These are phyloP conservation scores for Antennarius striatus DNA, from an alignment of 2,113 vertebrate genomes.

Conservation along the genomic window DNA sequence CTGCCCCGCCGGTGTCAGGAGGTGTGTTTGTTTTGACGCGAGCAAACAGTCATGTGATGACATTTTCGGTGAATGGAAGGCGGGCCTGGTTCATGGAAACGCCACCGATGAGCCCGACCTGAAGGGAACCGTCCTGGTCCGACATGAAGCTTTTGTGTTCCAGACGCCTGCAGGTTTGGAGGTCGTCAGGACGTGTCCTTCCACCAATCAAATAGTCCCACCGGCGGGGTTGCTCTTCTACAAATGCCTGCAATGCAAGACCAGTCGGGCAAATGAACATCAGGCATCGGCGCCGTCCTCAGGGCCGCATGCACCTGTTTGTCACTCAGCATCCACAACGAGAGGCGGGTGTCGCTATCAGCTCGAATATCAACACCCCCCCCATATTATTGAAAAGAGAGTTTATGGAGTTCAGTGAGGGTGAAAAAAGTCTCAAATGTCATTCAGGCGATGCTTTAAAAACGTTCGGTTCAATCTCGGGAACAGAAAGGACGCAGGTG, in stretches of 20 bases:
- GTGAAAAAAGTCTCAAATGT: too few species aligned
- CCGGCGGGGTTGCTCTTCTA: conserved; percentile 58
- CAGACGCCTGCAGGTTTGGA: conserved; percentile 45
- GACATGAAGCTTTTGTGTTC: conserved; percentile 14
- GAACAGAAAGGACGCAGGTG: conserved; percentile 13
- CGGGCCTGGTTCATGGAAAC: conserved; percentile 20
- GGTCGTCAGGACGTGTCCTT: conserved; percentile 47
- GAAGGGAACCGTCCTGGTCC: conserved; percentile 15
- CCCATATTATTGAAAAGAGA: not conserved
- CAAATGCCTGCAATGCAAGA: conserved; percentile 47
- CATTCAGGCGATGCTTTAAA: not conserved
- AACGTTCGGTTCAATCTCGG: not conserved
- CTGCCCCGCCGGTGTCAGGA: conserved; percentile 20
- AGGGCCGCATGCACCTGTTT: conserved; percentile 47
- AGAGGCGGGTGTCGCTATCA: not conserved
- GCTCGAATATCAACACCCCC: conserved; percentile 16
- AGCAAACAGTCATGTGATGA: conserved; percentile 39
- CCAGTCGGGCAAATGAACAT: conserved; percentile 30
- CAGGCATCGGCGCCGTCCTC: conserved; percentile 2
- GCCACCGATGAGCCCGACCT: conserved; percentile 26
- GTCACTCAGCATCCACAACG: conserved; percentile 38
- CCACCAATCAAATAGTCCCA: conserved; percentile 52
- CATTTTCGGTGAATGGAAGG: conserved; percentile 41
- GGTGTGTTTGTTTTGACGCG: conserved; percentile 45
- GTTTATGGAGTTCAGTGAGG: too few species aligned